These are phyloP conservation scores for Chelmon rostratus DNA, from an alignment of 2,797 vertebrate genomes.

Conservation along the genomic window DNA sequence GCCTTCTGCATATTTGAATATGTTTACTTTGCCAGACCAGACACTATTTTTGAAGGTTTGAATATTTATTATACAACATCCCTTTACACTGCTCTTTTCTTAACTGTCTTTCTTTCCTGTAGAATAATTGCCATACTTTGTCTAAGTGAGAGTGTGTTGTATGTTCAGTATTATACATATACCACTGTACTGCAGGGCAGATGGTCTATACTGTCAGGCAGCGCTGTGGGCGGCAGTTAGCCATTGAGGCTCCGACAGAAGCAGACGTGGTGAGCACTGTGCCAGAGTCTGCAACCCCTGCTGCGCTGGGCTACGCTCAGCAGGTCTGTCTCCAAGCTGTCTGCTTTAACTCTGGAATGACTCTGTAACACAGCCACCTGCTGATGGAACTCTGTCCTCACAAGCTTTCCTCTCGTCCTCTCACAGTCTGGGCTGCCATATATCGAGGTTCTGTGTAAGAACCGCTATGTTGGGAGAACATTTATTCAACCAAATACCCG, in stretches of 20 bases:
- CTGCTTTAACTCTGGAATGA: background rate
- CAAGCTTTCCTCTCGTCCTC: background rate
- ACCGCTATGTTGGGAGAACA: constrained; percentile 96
- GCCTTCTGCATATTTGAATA: constrained; percentile 99
- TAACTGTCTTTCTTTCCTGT: background rate
- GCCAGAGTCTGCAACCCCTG: constrained; percentile 97
- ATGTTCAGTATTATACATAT: background rate
- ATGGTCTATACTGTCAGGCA: constrained; percentile 98
- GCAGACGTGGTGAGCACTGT: constrained; percentile 99
- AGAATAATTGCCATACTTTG: background rate
- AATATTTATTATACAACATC: background rate
- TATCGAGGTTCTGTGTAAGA: constrained; percentile 97
- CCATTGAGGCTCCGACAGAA: constrained; percentile 94
- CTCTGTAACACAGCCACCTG: background rate
- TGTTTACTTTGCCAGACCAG: constrained; percentile 98
- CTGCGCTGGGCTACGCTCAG: constrained; percentile 95
- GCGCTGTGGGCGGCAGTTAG: constrained; percentile 96
- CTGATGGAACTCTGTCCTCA: background rate
- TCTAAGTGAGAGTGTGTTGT: background rate
- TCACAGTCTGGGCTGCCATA: constrained; percentile 94
- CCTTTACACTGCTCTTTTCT: background rate
- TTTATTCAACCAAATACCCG: constrained; percentile 99
- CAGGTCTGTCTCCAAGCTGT: constrained; percentile 83
- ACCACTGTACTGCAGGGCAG: constrained; percentile 87
- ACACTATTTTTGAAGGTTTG: constrained; percentile 95